Evolutionary conservation across 2,888 invertebrate species (phyloP).

Genomic region (Theodoxus fluviatilis): DNA sequence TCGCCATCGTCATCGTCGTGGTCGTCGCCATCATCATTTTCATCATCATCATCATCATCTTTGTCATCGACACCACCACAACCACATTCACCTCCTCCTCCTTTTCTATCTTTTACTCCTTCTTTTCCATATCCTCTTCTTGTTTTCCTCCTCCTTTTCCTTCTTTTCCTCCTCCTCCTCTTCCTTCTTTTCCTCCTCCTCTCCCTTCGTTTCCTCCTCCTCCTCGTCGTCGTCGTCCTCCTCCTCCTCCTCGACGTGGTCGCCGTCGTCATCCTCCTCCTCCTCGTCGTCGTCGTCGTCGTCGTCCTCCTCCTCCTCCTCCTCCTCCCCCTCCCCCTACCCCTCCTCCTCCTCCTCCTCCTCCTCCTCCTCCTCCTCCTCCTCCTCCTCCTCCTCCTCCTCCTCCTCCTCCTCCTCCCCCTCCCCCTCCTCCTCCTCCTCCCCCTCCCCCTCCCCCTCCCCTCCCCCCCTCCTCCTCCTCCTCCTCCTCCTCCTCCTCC

Average conservation of each 20-base stretch:
- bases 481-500: not conserved
- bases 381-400: not conserved
- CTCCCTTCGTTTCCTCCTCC: not conserved
- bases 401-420: slow-evolving; percentile 24
- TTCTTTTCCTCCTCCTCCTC: not conserved
- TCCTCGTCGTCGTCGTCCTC: not conserved
- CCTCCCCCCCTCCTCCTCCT: slow-evolving; percentile 9
- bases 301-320: slow-evolving; percentile 15
- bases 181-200: not conserved
- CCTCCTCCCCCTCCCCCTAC: slow-evolving; percentile 26
- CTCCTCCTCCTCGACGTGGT: not conserved
- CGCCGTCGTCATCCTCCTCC: not conserved
- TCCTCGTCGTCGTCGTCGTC: not conserved
- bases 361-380: slow-evolving; percentile 8
- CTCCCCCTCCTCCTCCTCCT: slow-evolving; percentile 25
- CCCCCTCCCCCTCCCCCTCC: slow-evolving; percentile 6
- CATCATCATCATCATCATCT: not conserved
- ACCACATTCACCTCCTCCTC: not conserved
- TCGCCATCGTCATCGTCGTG: not conserved
- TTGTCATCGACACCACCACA: not conserved
- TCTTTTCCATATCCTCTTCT: too few species aligned
- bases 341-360: not conserved
- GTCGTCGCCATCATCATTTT: not conserved
- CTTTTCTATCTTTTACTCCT: too few species aligned
- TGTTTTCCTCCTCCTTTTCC: slow-evolving; percentile 6